Evolutionary conservation across 2,113 vertebrate species (phyloP).

Genomic region (Pomatostomus ruficeps): DNA sequence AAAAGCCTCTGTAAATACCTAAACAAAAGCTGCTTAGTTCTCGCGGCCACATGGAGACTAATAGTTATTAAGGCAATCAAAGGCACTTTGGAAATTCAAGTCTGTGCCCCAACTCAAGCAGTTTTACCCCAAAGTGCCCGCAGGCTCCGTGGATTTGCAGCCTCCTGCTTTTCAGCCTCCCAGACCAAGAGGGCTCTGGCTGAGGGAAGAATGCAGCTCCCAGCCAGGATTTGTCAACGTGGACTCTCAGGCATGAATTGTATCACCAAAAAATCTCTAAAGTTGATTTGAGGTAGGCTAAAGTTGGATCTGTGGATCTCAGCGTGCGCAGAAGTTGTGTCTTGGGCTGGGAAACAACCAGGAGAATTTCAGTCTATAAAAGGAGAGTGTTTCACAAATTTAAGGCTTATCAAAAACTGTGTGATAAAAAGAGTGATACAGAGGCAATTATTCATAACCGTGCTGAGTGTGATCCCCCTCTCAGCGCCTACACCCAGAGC

Average conservation of each 20-base stretch:
- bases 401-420: background rate
- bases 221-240: background rate
- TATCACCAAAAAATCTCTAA: background rate
- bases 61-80: background rate
- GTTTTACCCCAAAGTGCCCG: background rate
- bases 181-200: background rate
- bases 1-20: background rate
- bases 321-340: fast-evolving
- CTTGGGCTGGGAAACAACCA: background rate
- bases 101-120: background rate
- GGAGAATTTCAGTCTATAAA: background rate
- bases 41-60: background rate
- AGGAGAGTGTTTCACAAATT: background rate
- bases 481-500: background rate
- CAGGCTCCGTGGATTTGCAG: background rate
- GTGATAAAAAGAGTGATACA: background rate
- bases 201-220: background rate
- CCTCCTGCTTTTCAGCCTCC: background rate
- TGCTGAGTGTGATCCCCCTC: background rate
- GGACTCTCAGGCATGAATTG: background rate
- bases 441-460: background rate
- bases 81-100: background rate
- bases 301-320: fast-evolving
- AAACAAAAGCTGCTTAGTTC: background rate
- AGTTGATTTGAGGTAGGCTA: background rate